A percentile compares a stretch with the other conserved stretches of the same genome.
phyloP scores from a whole-genome alignment of 2,888 invertebrate genomes.

The Alloscopus bannaensis region DNA sequence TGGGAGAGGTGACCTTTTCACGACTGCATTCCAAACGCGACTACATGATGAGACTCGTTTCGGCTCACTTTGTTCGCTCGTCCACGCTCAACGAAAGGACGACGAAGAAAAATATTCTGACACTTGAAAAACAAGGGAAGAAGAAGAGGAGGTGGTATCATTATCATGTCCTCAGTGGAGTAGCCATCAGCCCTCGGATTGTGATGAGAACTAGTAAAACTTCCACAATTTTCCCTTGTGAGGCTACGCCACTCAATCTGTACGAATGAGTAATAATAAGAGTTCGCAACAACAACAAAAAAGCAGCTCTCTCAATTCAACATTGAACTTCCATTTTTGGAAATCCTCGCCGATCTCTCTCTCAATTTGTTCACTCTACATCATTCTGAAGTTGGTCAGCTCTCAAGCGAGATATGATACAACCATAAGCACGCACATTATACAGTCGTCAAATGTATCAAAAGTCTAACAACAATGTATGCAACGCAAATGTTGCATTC shows the following conservation, averaged over 20 bases:
- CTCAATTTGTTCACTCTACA: not conserved
- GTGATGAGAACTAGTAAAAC: not conserved
- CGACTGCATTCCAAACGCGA: constrained; percentile 21
- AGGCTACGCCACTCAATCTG: too few relatives aligned
- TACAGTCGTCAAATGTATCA: too few relatives aligned
- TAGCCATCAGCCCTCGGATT: not conserved
- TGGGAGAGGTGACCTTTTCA: constrained; percentile 57
- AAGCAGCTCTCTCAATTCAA: constrained; percentile 24
- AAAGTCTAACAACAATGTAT: too few relatives aligned
- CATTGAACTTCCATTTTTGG: constrained; percentile 63
- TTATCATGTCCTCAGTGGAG: too few relatives aligned
- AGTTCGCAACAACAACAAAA: constrained; percentile 1
- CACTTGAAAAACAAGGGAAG: constrained; percentile 38
- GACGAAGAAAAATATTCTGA: too few relatives aligned
- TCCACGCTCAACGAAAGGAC: constrained; percentile 4
- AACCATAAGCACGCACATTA: too few relatives aligned
- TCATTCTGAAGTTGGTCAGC: too few relatives aligned
- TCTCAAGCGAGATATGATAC: too few relatives aligned
- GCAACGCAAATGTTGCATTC: too few relatives aligned
- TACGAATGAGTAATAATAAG: not conserved
- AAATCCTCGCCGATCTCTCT: constrained; percentile 39
- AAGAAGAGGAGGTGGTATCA: constrained; percentile 42
- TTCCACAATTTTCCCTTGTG: not conserved
- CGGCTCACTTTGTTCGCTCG: constrained; percentile 16
- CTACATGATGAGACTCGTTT: constrained; percentile 35